Percentiles rank a stretch among this genome's conserved stretches.
These are phyloP conservation scores for Peromyscus aztecus DNA, from an alignment of 2,797 vertebrate genomes.

Conservation along the genomic window DNA sequence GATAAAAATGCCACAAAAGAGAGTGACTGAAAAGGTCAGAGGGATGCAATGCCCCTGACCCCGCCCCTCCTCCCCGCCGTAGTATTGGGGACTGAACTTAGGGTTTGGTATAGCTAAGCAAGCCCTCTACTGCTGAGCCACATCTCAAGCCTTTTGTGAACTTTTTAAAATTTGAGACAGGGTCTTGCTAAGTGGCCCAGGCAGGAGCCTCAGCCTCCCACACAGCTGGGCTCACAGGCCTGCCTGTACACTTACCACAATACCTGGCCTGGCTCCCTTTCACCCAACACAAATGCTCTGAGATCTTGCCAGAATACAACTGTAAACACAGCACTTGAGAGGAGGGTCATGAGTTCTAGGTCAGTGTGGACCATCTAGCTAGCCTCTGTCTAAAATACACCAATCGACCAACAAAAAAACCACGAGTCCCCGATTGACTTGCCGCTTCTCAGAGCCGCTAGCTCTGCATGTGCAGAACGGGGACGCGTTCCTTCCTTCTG, in stretches of 20 bases:
- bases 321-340: background rate
- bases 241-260: background rate
- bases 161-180: background rate
- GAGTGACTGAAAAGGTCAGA: background rate
- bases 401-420: background rate
- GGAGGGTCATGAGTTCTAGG: background rate
- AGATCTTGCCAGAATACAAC: background rate
- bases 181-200: background rate
- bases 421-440: background rate
- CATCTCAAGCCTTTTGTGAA: background rate
- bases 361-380: background rate
- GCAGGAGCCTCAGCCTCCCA: background rate
- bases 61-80: no score
- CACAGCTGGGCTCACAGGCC: background rate
- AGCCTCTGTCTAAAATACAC: background rate
- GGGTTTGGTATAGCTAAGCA: background rate
- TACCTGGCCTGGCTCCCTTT: background rate
- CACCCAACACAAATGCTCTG: background rate
- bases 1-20: background rate
- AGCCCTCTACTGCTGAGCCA: background rate
- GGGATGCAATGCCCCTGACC: no score
- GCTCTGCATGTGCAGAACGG: background rate
- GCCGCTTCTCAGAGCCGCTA: background rate
- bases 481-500: background rate
- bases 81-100: background rate